Evolutionary conservation across 2,113 vertebrate genomes (phyloP).

Genomic region (Gadus chalcogrammus): DNA sequence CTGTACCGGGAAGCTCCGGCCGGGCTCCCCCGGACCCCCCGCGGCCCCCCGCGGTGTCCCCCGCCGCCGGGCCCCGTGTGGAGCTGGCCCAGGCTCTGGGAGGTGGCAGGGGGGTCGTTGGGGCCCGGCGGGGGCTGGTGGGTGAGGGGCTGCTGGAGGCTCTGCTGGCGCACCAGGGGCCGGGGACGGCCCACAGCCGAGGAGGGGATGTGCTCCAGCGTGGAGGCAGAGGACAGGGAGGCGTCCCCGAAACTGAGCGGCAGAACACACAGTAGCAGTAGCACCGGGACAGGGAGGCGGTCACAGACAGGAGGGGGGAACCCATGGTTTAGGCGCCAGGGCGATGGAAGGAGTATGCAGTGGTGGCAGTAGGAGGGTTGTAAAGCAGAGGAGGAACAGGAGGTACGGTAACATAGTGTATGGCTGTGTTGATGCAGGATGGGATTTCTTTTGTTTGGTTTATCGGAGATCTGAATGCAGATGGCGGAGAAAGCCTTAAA

Average conservation of each 20-base stretch:
- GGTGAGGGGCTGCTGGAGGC: slow-evolving; percentile 95
- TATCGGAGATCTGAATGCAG: slow-evolving; percentile 18
- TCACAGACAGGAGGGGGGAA: slow-evolving; percentile 43
- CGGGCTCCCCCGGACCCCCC: slow-evolving; percentile 87
- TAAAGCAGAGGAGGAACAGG: slow-evolving; percentile 1
- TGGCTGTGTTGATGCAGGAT: slow-evolving; percentile 26
- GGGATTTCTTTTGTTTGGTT: not conserved
- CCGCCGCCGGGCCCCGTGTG: slow-evolving; percentile 78
- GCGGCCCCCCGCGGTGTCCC: slow-evolving; percentile 80
- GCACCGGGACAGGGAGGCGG: slow-evolving; percentile 37
- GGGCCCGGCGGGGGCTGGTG: slow-evolving; percentile 89
- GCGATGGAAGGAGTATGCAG: slow-evolving; percentile 70
- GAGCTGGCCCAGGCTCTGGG: slow-evolving; percentile 95
- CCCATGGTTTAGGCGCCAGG: slow-evolving; percentile 46
- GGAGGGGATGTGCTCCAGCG: slow-evolving; percentile 96
- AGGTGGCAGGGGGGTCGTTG: slow-evolving; percentile 91
- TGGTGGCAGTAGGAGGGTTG: slow-evolving; percentile 8
- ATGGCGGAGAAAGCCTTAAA: slow-evolving; percentile 8
- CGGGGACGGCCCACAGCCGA: slow-evolving; percentile 87
- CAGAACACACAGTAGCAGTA: slow-evolving; percentile 31
- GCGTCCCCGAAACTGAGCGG: slow-evolving; percentile 89
- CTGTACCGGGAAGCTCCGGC: slow-evolving; percentile 85
- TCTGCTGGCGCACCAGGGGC: slow-evolving; percentile 94
- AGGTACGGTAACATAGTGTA: not conserved
- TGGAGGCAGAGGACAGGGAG: slow-evolving; percentile 93